Evolutionary conservation across 2,797 vertebrate genomes (phyloP), one percentile per base, ranked within the genome.

Genomic region (Oreortyx pictus): DNA sequence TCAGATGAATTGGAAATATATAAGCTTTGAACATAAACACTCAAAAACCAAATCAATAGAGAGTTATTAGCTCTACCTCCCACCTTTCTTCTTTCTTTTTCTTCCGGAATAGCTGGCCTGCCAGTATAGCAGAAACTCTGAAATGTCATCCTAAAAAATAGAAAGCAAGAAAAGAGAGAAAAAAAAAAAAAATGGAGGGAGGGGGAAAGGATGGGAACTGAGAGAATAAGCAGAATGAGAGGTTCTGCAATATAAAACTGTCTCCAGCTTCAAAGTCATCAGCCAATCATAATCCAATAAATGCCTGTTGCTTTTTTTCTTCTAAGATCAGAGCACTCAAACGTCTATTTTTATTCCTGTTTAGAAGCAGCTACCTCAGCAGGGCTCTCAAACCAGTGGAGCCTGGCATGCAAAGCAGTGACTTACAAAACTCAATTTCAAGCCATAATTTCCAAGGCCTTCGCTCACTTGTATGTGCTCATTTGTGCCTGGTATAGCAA

Each of bases 241-340:
- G 93, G 64, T 83, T 85, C 41, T 77, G 79, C 79, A 91, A 94
- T 35, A 94, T 13, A 94, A 84, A 95, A 93, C 86, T 77, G 70
- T 75, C 74, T 89, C 86, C 71, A 91, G 91, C 72, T 96, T 94
- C 78, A 78, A 90, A 89, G 86, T 49, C 52, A 70, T 6, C 87
- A 89, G 88, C 86, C 93, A 95, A 93, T 91, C 82, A 91, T 87
- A 90, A 91, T 43, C 78, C 79, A 94, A 94, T 90, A 80, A 92
- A 87, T 92, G 90, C 43, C 6, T 20, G 33, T 60, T 29, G 27
- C 13, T 57, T 57, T 91, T 78, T 74, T 47, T 62, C 62, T 37
- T 82, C 81, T 87, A 84, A 92, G 88, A 87, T 86, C 90, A 88
- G 75, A 91, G 57, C 77, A 77, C 49, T 78, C 72, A 47, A 86